A percentile compares a stretch with the other conserved stretches of the same genome.
Conservation (phyloP, 1,140 invertebrate genomes). For the Aricia agestis region DNA sequence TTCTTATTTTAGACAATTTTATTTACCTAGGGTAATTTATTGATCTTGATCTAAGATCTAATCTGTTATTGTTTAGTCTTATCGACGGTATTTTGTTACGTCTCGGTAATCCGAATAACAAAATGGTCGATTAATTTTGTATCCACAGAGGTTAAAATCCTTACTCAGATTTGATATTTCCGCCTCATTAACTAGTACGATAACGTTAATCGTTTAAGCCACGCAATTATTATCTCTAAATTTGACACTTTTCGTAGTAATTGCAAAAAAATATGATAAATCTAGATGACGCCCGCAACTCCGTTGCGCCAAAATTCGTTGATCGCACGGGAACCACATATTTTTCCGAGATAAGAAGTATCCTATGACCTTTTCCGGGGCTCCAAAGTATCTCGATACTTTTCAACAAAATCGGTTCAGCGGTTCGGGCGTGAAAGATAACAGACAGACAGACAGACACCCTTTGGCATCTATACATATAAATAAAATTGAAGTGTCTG, state of each 20-base stretch:
- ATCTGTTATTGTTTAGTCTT: not conserved
- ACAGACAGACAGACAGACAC: too few species aligned
- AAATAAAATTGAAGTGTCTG: too few species aligned
- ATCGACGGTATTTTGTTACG: not conserved
- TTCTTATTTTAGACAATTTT: too few species aligned
- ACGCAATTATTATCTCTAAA: not conserved
- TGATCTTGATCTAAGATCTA: not conserved
- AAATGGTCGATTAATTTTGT: conserved; percentile 19
- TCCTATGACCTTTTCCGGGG: too few species aligned
- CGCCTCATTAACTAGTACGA: not conserved
- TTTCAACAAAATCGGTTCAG: too few species aligned
- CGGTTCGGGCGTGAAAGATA: too few species aligned
- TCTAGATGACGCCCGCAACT: not conserved
- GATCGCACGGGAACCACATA: too few species aligned
- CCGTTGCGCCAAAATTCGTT: too few species aligned
- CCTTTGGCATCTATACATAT: too few species aligned
- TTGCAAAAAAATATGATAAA: not conserved
- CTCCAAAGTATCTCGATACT: too few species aligned
- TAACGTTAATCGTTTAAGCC: conserved; percentile 4
- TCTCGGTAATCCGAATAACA: conserved; percentile 14
- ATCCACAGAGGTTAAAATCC: conserved; percentile 9
- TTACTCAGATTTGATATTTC: not conserved
- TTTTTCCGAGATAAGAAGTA: too few species aligned
- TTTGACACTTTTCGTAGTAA: not conserved
- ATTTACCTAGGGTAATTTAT: too few species aligned